These are phyloP conservation scores for Watsonalla cultraria DNA, from an alignment of 2,888 invertebrate genomes.

Conservation along the genomic window DNA sequence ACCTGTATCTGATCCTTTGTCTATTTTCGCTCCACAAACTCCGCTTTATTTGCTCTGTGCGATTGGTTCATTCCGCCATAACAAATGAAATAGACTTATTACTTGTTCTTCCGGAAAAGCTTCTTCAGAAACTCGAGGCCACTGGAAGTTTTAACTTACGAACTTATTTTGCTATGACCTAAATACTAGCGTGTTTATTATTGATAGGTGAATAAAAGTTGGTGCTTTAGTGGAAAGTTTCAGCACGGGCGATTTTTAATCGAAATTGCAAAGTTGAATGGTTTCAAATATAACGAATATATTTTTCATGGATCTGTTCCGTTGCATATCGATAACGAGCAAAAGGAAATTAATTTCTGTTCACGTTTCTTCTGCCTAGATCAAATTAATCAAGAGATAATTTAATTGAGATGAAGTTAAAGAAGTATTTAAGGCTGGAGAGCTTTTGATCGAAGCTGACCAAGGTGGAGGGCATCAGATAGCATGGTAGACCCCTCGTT, in stretches of 20 bases:
- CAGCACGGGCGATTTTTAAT: background rate
- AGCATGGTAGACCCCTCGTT: too few species aligned
- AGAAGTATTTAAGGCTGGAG: too few species aligned
- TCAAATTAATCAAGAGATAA: too few species aligned
- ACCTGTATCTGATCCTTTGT: constrained; percentile 74
- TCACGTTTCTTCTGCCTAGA: too few species aligned
- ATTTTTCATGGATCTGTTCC: too few species aligned
- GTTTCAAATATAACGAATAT: background rate
- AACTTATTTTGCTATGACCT: background rate
- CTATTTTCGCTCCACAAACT: constrained; percentile 71
- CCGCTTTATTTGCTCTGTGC: constrained; percentile 65
- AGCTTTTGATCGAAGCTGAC: too few species aligned
- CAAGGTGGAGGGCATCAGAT: too few species aligned
- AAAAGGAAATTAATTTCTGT: too few species aligned
- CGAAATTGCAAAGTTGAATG: background rate
- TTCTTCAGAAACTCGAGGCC: constrained; percentile 37
- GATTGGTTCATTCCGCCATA: constrained; percentile 68
- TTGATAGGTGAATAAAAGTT: background rate
- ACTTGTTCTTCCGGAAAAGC: constrained; percentile 57
- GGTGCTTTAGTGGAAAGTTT: background rate
- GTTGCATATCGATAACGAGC: too few species aligned
- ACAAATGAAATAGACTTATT: constrained; percentile 68
- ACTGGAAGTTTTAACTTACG: background rate
- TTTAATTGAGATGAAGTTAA: too few species aligned
- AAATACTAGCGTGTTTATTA: background rate